Base-by-base conservation (phyloP, 2,797 vertebrate species). In the Amniataba percoides region DNA sequence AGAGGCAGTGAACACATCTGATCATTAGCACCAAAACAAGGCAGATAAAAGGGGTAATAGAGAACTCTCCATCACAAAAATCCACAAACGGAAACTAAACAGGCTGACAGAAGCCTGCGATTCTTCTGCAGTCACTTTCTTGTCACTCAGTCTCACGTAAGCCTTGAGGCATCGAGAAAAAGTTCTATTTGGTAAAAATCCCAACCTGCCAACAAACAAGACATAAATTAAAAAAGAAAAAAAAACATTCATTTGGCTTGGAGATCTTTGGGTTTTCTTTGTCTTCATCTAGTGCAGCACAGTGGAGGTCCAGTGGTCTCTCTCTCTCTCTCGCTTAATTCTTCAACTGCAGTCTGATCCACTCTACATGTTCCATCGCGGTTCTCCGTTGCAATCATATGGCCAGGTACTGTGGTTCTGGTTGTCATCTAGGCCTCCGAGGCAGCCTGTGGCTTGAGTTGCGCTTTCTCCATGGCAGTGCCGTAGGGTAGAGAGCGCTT, bases 381-480 rank as follows among this genome's bases (percentile, higher is more conserved):
- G 80, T 75, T 79, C 80, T 88, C 86, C 31, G 5, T 93, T 94
- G 94, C 92, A 93, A 91, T 95, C 89, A 85, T 90, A 85, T 55
- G 90, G 93, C 86, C 89, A 86, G 86, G 81, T 87, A 74, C 81
- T 77, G 78, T 79, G 83, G 77, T 73, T 88, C 71, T 16, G 61
- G 15, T 18, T 18, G 58, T 48, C 74, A 0, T 53, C 92, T 94
- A 98, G 85, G 97, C 97, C 90, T 98, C 97, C 0, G 97, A 97
- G 42, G 97, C 94, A 76, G 96, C 97, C 92, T 97, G 97, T 61
- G 97, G 97, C 92, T 98, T 98, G 74, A 98, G 96, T 65, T 98
- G 95, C 21, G 97, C 97, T 91, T 98, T 98, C 91, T 98, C 97
- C 97, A 98, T 98, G 77, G 97, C 96, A 0, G 97, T 97, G 92